A percentile compares a stretch with the other conserved stretches of the same genome.
These are phyloP conservation scores for Apamea sordens DNA, from an alignment of 2,888 invertebrate species.

Conservation along the genomic window DNA sequence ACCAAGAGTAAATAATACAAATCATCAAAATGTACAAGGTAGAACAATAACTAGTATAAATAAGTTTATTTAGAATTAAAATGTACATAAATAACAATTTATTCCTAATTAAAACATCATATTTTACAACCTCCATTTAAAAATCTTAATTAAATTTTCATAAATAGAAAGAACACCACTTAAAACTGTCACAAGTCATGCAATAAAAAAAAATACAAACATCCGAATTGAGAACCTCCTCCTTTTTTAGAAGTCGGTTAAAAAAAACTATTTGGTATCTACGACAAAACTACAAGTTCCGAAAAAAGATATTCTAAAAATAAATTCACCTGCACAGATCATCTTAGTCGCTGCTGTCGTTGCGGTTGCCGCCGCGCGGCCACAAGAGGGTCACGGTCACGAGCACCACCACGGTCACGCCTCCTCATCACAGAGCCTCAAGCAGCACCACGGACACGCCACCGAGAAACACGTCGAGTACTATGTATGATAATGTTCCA, in stretches of 20 bases:
- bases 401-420: conserved; percentile 62
- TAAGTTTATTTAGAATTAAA: not conserved
- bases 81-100: not conserved
- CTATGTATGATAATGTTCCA: conserved; percentile 15
- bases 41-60: not conserved
- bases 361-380: conserved; percentile 31
- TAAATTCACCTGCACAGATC: conserved; percentile 1
- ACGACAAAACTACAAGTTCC: not conserved
- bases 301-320: not conserved
- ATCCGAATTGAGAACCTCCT: too few species aligned
- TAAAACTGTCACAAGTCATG: not conserved
- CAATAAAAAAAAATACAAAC: too few species aligned
- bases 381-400: conserved; percentile 44
- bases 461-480: conserved; percentile 54
- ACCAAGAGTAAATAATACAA: conserved; percentile 12
- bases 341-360: conserved; percentile 32
- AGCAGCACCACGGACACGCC: conserved; percentile 42
- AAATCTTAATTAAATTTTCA: not conserved
- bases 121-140: not conserved
- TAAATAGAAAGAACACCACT: not conserved
- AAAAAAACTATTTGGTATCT: not conserved
- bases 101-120: not conserved
- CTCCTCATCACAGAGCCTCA: conserved; percentile 73
- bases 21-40: conserved; percentile 43
- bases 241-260: too few species aligned